Percentiles rank a stretch among this genome's conserved stretches.
Conservation (phyloP, 2,888 invertebrate species). For the Myopa tessellatipennis region DNA sequence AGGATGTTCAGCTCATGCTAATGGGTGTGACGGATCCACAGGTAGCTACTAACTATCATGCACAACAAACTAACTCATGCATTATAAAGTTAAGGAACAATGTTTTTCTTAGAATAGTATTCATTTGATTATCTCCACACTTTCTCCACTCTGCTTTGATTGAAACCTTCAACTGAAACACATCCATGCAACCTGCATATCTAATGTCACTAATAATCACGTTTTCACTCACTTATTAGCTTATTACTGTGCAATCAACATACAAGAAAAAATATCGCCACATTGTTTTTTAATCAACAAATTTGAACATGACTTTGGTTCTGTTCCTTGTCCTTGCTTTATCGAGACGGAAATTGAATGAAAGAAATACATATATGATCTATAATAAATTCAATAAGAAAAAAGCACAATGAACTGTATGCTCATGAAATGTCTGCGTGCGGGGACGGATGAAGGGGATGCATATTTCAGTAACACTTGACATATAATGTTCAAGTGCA, state of each 20-base stretch:
- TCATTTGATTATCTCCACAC: constrained; percentile 26
- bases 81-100: constrained; percentile 27
- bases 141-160: constrained; percentile 25
- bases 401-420: too few species aligned
- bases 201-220: background rate
- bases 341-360: too few species aligned
- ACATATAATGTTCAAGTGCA: too few species aligned
- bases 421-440: too few species aligned
- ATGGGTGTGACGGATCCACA: constrained; percentile 94
- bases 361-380: too few species aligned
- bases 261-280: too few species aligned
- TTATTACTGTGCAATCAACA: background rate
- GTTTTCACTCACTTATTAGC: background rate
- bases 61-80: constrained; percentile 31
- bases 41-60: constrained; percentile 70
- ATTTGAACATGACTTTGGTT: too few species aligned
- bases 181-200: constrained; percentile 8
- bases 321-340: too few species aligned
- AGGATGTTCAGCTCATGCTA: constrained; percentile 92
- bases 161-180: constrained; percentile 5
- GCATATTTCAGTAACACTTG: too few species aligned
- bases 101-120: constrained; percentile 30
- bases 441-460: too few species aligned
- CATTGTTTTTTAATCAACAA: too few species aligned
- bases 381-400: too few species aligned